Evolutionary conservation across 1,140 invertebrate genomes (phyloP), one percentile per base, ranked within the genome.

Genomic region (Leptinotarsa defecta): DNA sequence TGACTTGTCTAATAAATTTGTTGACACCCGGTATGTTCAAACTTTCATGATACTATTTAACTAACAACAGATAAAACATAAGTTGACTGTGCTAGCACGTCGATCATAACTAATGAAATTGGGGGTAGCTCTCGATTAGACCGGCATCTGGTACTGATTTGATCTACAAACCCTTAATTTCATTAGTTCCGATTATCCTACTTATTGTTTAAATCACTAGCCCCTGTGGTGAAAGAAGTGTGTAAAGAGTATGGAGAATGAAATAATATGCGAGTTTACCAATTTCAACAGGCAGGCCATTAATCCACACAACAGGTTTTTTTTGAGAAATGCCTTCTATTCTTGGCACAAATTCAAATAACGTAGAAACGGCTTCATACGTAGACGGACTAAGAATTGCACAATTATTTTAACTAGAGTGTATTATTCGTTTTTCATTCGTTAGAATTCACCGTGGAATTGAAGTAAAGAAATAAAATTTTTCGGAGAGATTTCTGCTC

Each of bases 301-400:
- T 74, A 73, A 62, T 76, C 48, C 71, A 76, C 75, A 76, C 75
- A 74, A 76, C 71, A 52, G 17, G 48, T 62, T 52, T 61, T 73
- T 13, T 63, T 15, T 22, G 8, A 24, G 65, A 27, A 57, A 57
- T 57, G 52, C 52, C 52, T 68, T 27, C 15, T 17, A 24, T 68
- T 34, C 8, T 17, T 68, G 69, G 69, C 69, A 71, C 48, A 49
- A 8, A 43, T 68, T 68, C 65, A 68, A 43, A 34, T 57, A 5
- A 57, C 52, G n/a, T 57, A 19, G 13, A 4, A 57, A 57, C 52
- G 52, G 52, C 52, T 57, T 57, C 17, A n/a, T 57, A 57, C 52
- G 52, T n/a, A 17, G 52, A 0, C 13, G n/a, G 52, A 57, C 15
- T 57, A 4, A 4, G n/a, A 57, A 57, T 57, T 19, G 52, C n/a